phyloP scores from a whole-genome alignment of 2,113 vertebrate genomes.

The Serilophus lunatus region DNA sequence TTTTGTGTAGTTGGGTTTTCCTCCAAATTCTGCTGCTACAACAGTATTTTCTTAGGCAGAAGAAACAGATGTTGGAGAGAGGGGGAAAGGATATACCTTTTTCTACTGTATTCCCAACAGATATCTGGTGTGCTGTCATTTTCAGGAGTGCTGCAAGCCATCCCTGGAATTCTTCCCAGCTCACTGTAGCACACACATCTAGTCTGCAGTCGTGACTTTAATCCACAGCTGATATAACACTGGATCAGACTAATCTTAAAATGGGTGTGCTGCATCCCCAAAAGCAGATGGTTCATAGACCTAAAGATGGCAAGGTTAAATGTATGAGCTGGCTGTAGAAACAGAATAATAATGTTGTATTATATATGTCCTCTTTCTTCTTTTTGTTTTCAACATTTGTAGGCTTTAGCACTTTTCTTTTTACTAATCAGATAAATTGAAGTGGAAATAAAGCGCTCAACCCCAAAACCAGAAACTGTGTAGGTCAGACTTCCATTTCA shows the following conservation, averaged over 20 bases:
- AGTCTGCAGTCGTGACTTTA: neutral
- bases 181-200: neutral
- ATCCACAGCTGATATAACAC: neutral
- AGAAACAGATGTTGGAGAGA: neutral
- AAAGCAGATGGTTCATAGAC: neutral
- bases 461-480: neutral
- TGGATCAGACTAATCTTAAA: neutral
- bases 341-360: neutral
- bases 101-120: neutral
- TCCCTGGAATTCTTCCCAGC: neutral
- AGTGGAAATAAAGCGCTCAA: neutral
- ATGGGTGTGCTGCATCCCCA: neutral
- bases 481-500: neutral
- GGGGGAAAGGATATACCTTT: neutral
- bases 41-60: neutral
- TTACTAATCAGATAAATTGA: neutral
- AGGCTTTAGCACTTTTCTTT: neutral
- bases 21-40: neutral
- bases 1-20: neutral
- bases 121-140: neutral
- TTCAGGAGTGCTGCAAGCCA: neutral
- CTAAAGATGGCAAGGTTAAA: neutral
- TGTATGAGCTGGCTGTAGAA: neutral
- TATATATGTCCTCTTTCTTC: neutral
- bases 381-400: neutral